These are phyloP conservation scores for Latrodectus elegans DNA, from an alignment of 2,888 invertebrate genomes.

Conservation along the genomic window DNA sequence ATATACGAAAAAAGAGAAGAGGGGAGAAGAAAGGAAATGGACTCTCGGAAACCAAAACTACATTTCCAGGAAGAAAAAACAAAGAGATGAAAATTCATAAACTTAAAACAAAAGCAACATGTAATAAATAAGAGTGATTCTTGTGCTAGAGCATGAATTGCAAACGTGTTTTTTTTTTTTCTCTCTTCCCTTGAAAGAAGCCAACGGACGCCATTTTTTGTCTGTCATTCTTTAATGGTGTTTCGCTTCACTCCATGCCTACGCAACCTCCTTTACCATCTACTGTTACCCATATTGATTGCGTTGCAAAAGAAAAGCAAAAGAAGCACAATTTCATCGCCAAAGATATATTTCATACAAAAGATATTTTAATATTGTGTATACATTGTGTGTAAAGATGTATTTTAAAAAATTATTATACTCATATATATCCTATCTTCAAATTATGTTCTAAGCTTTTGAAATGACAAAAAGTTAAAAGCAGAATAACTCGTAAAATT, in stretches of 20 bases:
- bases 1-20: background rate
- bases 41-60: background rate
- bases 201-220: constrained; percentile 5
- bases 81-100: constrained; percentile 46
- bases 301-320: background rate
- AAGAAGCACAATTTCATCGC: background rate
- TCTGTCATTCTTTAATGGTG: constrained; percentile 17
- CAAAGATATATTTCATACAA: background rate
- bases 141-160: background rate
- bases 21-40: background rate
- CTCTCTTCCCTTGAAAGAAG: background rate
- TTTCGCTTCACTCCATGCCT: constrained; percentile 14
- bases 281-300: constrained; percentile 1
- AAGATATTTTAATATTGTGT: background rate
- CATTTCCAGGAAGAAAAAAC: background rate
- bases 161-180: background rate
- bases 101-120: constrained; percentile 17
- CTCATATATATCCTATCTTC: too few relatives aligned
- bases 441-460: too few relatives aligned
- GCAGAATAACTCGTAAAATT: too few relatives aligned
- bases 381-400: too few relatives aligned
- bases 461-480: too few relatives aligned
- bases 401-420: too few relatives aligned
- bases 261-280: constrained; percentile 10
- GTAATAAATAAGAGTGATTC: background rate